Conservation (phyloP, 2,888 invertebrate genomes). For the Sphinx pinastri region DNA sequence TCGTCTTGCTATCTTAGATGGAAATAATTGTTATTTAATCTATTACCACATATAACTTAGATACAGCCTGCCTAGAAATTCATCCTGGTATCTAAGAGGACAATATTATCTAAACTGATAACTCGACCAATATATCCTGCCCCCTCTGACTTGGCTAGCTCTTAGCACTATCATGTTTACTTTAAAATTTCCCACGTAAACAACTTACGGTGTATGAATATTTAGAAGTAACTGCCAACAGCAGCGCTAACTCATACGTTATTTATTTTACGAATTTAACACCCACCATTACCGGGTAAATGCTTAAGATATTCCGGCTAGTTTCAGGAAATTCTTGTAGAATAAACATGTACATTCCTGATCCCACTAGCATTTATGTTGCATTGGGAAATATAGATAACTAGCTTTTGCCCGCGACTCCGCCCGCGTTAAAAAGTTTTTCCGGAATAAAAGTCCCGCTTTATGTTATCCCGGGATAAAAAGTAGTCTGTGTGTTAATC, state of each 20-base stretch:
- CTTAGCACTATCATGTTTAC: constrained; percentile 4
- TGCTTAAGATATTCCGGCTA: background rate
- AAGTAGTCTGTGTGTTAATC: too few relatives aligned
- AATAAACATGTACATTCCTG: background rate
- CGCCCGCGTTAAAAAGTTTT: too few relatives aligned
- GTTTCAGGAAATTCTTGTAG: background rate
- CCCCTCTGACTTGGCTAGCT: background rate
- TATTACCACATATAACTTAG: too few relatives aligned
- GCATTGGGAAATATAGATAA: too few relatives aligned
- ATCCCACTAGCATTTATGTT: background rate
- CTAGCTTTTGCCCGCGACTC: too few relatives aligned
- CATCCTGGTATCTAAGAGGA: too few relatives aligned
- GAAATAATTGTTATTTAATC: too few relatives aligned
- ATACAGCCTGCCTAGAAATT: too few relatives aligned
- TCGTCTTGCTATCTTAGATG: too few relatives aligned
- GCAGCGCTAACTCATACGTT: background rate
- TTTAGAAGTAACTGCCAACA: constrained; percentile 2
- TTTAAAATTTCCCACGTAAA: constrained; percentile 26
- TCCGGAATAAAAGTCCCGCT: too few relatives aligned
- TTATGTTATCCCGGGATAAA: too few relatives aligned
- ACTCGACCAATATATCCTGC: background rate
- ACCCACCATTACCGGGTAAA: background rate
- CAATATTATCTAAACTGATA: too few relatives aligned
- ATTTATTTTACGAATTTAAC: constrained; percentile 14
- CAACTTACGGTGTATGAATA: constrained; percentile 23